These are phyloP conservation scores for Tapirus terrestris DNA, from an alignment of 2,113 vertebrate species.

Conservation along the genomic window DNA sequence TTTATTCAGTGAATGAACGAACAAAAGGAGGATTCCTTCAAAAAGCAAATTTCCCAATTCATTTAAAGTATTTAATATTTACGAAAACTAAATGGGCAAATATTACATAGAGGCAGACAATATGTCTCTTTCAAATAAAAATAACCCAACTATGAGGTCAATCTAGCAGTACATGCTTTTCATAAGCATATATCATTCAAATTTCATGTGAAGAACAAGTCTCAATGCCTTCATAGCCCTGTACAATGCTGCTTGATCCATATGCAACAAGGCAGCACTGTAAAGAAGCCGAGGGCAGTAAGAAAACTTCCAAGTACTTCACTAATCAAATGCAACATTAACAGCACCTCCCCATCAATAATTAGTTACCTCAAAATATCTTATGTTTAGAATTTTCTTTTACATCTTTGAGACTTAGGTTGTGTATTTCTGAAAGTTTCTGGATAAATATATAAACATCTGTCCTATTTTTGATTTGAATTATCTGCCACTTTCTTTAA, in stretches of 20 bases:
- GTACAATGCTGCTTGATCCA: slow-evolving; percentile 97
- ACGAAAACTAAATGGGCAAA: slow-evolving; percentile 3
- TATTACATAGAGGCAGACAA: not conserved
- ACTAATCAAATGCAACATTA: not conserved
- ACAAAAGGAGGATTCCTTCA: not conserved
- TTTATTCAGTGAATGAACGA: not conserved
- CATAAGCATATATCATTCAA: not conserved
- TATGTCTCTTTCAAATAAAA: not conserved
- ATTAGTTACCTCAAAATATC: not conserved
- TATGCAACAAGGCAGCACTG: slow-evolving; percentile 92
- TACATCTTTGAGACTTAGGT: not conserved
- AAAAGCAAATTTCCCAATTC: not conserved
- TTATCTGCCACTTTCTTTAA: not conserved
- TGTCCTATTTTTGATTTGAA: not conserved
- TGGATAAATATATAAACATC: not conserved
- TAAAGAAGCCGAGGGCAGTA: slow-evolving; percentile 91
- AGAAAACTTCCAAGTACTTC: slow-evolving; percentile 76
- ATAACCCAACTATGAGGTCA: not conserved
- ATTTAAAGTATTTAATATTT: not conserved
- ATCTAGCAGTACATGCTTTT: not conserved
- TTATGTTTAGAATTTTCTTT: not conserved
- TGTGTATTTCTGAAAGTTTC: not conserved
- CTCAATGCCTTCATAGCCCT: slow-evolving; percentile 94
- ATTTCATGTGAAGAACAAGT: slow-evolving; percentile 69
- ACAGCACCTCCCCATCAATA: not conserved